Conservation (phyloP, 2,797 vertebrate genomes). For the Gorsachius magnificus region DNA sequence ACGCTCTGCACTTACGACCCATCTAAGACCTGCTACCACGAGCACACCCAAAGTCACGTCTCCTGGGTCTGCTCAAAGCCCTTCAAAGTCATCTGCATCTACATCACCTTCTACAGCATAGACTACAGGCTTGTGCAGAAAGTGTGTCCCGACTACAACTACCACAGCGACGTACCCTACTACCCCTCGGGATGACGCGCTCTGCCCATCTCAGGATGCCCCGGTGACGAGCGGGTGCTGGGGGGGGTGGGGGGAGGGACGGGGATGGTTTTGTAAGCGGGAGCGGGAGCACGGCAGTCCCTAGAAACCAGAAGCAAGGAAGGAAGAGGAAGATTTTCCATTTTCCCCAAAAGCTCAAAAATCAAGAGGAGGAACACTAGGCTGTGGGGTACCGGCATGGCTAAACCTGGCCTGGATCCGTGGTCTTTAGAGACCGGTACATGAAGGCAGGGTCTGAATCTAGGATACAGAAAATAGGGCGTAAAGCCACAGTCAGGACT, state of each 20-base stretch:
- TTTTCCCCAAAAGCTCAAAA: background rate
- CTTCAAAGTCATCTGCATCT: conserved; percentile 96
- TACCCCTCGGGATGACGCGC: conserved; percentile 88
- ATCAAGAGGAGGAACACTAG: background rate
- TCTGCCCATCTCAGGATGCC: background rate
- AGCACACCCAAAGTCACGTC: conserved; percentile 93
- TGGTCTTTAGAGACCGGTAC: background rate
- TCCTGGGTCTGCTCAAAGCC: conserved; percentile 98
- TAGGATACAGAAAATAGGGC: background rate
- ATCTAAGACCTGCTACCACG: conserved; percentile 93
- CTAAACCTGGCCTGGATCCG: background rate
- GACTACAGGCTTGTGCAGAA: conserved; percentile 98
- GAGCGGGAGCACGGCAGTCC: background rate
- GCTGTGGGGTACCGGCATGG: background rate
- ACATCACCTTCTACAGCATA: conserved; percentile 97
- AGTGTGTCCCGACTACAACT: conserved; percentile 96
- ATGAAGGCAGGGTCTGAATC: background rate
- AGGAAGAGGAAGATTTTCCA: background rate
- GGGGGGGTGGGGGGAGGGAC: background rate
- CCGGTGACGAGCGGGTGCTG: background rate
- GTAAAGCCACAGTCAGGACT: background rate
- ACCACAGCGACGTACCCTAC: conserved; percentile 92
- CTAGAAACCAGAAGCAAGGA: background rate
- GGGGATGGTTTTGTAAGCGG: background rate
- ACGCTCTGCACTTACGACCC: conserved; percentile 95